Evolutionary conservation across 1,140 invertebrate species (phyloP).

Genomic region (Dufourea novaeangliae): DNA sequence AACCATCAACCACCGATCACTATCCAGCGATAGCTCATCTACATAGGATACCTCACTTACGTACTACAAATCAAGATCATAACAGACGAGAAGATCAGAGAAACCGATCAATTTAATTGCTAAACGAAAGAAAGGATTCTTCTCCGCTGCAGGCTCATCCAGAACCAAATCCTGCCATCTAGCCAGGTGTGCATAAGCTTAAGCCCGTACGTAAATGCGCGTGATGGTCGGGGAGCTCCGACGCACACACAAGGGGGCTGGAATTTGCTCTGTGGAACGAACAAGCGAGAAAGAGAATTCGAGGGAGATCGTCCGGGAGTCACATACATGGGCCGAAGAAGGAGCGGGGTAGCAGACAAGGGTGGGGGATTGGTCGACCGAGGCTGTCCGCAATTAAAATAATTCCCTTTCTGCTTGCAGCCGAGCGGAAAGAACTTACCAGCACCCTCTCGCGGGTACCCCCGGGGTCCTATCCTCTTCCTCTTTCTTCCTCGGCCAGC

Average conservation of each 20-base stretch:
- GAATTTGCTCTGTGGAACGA: constrained; percentile 63
- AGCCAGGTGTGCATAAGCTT: constrained; percentile 48
- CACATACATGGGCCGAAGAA: constrained; percentile 47
- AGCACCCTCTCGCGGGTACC: constrained; percentile 69
- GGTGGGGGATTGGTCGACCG: constrained; percentile 75
- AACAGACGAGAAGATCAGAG: not conserved
- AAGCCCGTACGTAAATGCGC: constrained; percentile 54
- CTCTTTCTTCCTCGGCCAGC: constrained; percentile 37
- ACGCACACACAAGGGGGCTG: constrained; percentile 27
- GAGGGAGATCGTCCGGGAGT: constrained; percentile 53
- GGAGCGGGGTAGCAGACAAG: constrained; percentile 47
- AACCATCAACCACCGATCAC: too few relatives aligned
- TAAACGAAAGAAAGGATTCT: constrained; percentile 11
- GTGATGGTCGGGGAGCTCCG: constrained; percentile 47
- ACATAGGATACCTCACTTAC: too few relatives aligned
- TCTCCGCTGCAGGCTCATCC: constrained; percentile 10
- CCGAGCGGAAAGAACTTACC: constrained; percentile 80
- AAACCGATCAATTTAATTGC: constrained; percentile 3
- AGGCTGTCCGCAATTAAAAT: constrained; percentile 83
- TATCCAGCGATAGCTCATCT: too few relatives aligned
- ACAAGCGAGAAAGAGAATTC: constrained; percentile 29
- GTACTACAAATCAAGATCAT: too few relatives aligned
- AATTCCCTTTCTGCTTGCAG: constrained; percentile 82
- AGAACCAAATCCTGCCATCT: constrained; percentile 49
- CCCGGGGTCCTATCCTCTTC: constrained; percentile 62